Conservation (phyloP, 2,113 vertebrate genomes). For the Salminus brasiliensis region DNA sequence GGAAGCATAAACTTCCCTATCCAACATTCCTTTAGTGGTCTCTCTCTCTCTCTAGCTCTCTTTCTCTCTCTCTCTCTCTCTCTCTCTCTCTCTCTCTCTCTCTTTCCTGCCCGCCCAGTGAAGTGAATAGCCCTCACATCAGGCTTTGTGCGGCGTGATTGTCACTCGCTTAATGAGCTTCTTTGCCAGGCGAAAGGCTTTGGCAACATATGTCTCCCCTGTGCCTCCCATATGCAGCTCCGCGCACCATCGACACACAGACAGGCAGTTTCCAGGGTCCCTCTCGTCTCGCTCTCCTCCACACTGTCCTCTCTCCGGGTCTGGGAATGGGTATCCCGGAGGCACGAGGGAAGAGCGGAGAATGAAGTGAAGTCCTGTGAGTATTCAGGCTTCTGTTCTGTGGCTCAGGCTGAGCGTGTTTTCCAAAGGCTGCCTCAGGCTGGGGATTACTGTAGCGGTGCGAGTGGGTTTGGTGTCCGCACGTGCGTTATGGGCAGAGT, state of each 20-base stretch:
- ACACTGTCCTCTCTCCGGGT: conserved; percentile 7
- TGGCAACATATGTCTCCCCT: conserved; percentile 75
- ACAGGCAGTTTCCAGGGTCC: not conserved
- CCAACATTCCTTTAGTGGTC: conserved; percentile 68
- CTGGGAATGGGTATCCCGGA: conserved; percentile 34
- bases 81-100: conserved; percentile 30
- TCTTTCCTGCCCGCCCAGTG: conserved; percentile 46
- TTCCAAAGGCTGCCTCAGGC: not conserved
- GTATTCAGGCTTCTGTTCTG: conserved; percentile 50
- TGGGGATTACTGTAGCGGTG: conserved; percentile 25
- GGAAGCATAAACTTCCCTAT: conserved; percentile 27
- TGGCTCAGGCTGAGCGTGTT: conserved; percentile 28
- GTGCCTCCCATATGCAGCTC: conserved; percentile 55
- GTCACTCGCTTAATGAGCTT: conserved; percentile 81
- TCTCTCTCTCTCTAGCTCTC: conserved; percentile 18
- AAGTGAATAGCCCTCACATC: conserved; percentile 76
- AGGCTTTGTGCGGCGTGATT: conserved; percentile 78
- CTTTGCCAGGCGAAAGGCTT: conserved; percentile 75
- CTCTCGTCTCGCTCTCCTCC: conserved; percentile 3
- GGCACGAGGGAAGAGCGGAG: conserved; percentile 49
- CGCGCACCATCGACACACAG: not conserved
- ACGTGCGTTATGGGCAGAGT: conserved; percentile 21
- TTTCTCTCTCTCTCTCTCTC: not conserved
- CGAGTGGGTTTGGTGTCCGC: conserved; percentile 44
- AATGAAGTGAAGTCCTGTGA: conserved; percentile 61